Evolutionary conservation across 2,797 vertebrate species (phyloP).

Genomic region (Gadopsis marmoratus): DNA sequence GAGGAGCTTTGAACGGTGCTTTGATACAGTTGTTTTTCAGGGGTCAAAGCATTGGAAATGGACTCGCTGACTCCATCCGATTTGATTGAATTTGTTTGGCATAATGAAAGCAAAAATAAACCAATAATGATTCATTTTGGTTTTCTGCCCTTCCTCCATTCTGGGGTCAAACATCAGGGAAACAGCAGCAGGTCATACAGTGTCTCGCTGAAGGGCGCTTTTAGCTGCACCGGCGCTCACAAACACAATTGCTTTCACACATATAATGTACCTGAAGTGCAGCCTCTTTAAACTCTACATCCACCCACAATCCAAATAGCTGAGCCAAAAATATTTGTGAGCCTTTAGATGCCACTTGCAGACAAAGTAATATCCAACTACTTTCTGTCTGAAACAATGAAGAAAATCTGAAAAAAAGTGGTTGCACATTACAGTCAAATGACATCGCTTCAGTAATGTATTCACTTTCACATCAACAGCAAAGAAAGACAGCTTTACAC

Average conservation of each 20-base stretch:
- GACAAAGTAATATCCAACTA: background rate
- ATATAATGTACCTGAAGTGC: conserved; percentile 49
- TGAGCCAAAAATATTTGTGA: conserved; percentile 19
- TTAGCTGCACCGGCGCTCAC: conserved; percentile 20
- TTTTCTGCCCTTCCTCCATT: background rate
- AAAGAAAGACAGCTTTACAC: background rate
- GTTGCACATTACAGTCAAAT: background rate
- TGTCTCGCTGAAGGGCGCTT: conserved; percentile 26
- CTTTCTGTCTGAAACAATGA: background rate
- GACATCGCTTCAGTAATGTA: background rate
- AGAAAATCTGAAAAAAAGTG: background rate
- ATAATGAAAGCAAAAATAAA: background rate
- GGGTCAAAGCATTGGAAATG: conserved; percentile 6
- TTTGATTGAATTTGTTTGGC: background rate
- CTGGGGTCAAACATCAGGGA: conserved; percentile 18
- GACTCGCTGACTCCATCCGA: background rate
- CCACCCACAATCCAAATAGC: conserved; percentile 30
- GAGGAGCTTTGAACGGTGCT: conserved; percentile 38
- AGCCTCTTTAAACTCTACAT: conserved; percentile 19
- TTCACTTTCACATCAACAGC: background rate
- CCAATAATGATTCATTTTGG: background rate
- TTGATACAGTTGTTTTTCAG: conserved; percentile 27
- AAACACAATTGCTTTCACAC: conserved; percentile 42
- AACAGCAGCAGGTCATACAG: background rate
- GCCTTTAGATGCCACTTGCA: background rate